A percentile compares a stretch with the other conserved stretches of the same genome.
Conservation (phyloP, 2,888 invertebrate genomes). For the Acleris sparsana region DNA sequence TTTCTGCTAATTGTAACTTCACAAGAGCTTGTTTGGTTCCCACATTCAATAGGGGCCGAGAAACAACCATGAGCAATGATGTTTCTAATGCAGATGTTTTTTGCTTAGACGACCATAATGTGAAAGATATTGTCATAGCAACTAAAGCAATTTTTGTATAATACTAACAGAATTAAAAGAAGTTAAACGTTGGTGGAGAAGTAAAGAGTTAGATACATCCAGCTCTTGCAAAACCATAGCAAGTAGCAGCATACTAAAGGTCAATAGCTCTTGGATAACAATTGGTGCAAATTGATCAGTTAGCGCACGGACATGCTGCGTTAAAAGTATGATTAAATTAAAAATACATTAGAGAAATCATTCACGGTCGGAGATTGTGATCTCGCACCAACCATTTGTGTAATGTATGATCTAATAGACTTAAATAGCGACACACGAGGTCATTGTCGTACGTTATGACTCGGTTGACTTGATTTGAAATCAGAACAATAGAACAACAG, state of each 20-base stretch:
- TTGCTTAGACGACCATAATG: constrained; percentile 17
- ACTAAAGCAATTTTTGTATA: neutral
- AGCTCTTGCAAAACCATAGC: constrained; percentile 23
- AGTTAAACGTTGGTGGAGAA: neutral
- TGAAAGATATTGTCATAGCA: neutral
- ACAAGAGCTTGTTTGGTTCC: constrained; percentile 26
- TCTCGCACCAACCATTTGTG: constrained; percentile 35
- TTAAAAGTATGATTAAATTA: constrained; percentile 37
- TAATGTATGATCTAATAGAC: constrained; percentile 38
- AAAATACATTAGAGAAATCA: constrained; percentile 37
- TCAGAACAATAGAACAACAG: constrained; percentile 35
- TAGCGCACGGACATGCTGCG: constrained; percentile 26
- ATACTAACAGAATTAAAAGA: neutral
- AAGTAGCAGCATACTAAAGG: constrained; percentile 26
- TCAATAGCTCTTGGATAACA: constrained; percentile 32
- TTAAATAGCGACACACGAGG: constrained; percentile 37
- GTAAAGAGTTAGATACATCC: constrained; percentile 1
- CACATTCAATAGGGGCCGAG: constrained; percentile 27
- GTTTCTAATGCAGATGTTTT: constrained; percentile 18
- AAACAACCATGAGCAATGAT: constrained; percentile 26
- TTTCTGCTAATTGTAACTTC: constrained; percentile 25
- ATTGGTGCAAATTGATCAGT: constrained; percentile 36
- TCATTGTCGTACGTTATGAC: constrained; percentile 35
- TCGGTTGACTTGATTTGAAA: constrained; percentile 35
- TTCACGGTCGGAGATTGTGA: constrained; percentile 37